Evolutionary conservation across 1,140 invertebrate species (phyloP), one percentile per base, ranked within the genome.

Genomic region (Drosophila eugracilis): DNA sequence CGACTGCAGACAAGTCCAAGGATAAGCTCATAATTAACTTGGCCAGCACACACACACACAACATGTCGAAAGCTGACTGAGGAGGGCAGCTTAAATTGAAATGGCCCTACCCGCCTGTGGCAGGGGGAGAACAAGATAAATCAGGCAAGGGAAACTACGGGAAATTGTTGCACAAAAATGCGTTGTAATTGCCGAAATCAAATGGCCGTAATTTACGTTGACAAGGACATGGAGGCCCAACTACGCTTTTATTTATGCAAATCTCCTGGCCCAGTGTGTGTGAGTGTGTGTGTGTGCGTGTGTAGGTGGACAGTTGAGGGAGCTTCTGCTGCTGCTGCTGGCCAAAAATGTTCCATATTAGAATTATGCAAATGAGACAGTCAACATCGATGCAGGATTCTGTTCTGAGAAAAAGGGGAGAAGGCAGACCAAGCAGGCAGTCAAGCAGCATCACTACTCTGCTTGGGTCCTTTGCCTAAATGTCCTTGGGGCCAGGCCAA

Each of bases 161-260:
- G 44, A 79, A 80, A 83, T 81, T 88, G 81, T 88, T 86, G 81
- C 81, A 88, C 83, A 85, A 65, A 85, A 85, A 85, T 86, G 83
- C 81, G 83, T 81, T 86, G 81, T 86, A 86, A 86, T 86, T 86
- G 81, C 81, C 81, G 52, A 85, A 88, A 81, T 86, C 81, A 88
- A 86, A 86, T 88, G 77, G 69, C 74, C 63, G 74, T 86, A 81
- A 86, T 86, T 86, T 86, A 81, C 73, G 74, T 75, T 86, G 83
- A 88, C 59, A 67, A 67, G 63, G 63, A 67, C 36, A 39, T 39
- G 36, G 36, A 39, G 36, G 36, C 36, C 57, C 37, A 78, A 86
- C 73, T 80, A 81, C 71, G 67, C 53, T 72, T 78, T 84, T 75
- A 86, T 88, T 81, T 86, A 86, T 86, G 83, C 83, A 86, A 86